Evolutionary conservation across 1,140 invertebrate species (phyloP), one percentile per base, ranked within the genome.

Genomic region (Schlechtendalia chinensis): DNA sequence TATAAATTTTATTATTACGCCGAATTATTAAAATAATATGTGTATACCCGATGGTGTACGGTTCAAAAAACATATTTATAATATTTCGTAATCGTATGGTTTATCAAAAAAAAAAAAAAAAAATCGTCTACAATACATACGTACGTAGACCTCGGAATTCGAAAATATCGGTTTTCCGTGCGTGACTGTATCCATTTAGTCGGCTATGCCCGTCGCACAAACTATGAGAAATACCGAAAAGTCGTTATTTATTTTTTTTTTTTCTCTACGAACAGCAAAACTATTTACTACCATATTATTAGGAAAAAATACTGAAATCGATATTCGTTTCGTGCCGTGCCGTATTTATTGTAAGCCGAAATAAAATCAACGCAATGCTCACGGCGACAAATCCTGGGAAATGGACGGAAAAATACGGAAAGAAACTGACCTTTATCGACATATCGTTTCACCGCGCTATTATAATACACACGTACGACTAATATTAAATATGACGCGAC

Each of bases 101-200:
- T n/a, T n/a, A n/a, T n/a, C n/a, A n/a, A n/a, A n/a, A n/a, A n/a
- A n/a, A n/a, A n/a, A n/a, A n/a, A n/a, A n/a, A n/a, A n/a, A n/a
- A n/a, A n/a, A n/a, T n/a, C n/a, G n/a, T n/a, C n/a, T n/a, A n/a
- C n/a, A n/a, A n/a, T 8, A 39, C 8, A 8, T 39, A 39, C 32
- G 8, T 8, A 8, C 3, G 32, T 14, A 50, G 22, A 50, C 67
- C 45, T 69, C 67, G 22, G 27, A 50, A 27, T 50, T 50, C 8
- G 6, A 50, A 69, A 50, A 17, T 19, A 69, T 69, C 67, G 12
- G 45, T 27, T 50, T 24, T 50, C 47, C 1, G 45, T 69, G 67
- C 67, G 67, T 69, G 67, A 69, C 67, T 19, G 8, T 69, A 69
- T 69, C 45, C 32, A 50, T 50, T 69, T 69, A 14, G n/a, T n/a